Conservation (phyloP, 2,113 vertebrate genomes). For the Pluvianellus socialis region DNA sequence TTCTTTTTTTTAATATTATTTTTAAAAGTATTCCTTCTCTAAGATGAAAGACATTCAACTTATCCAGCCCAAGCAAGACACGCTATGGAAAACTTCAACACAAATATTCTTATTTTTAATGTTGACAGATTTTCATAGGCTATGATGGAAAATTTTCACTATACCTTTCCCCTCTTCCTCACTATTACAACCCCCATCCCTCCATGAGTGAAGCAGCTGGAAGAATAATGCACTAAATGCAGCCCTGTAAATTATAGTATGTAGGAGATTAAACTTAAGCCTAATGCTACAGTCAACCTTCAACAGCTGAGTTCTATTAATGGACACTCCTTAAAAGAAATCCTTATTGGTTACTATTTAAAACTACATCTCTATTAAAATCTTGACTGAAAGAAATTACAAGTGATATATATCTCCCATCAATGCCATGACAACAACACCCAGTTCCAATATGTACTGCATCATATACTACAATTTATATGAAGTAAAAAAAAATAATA, state of each 20-base stretch:
- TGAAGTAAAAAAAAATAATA: not conserved
- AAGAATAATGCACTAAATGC: slow-evolving; percentile 16
- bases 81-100: not conserved
- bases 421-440: not conserved
- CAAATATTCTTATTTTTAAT: not conserved
- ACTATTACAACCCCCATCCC: slow-evolving; percentile 33
- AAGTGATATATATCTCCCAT: not conserved
- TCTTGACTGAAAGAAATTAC: slow-evolving; percentile 62
- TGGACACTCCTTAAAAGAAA: slow-evolving; percentile 66
- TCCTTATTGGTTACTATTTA: slow-evolving; percentile 72
- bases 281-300: slow-evolving; percentile 71
- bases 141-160: not conserved
- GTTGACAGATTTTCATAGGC: not conserved
- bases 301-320: slow-evolving; percentile 78
- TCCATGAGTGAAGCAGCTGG: slow-evolving; percentile 29
- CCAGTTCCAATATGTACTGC: not conserved
- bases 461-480: not conserved
- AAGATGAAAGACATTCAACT: not conserved
- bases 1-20: not conserved
- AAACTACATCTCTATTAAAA: slow-evolving; percentile 70
- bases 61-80: not conserved
- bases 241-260: slow-evolving; percentile 66
- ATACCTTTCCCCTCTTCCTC: not conserved
- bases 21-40: not conserved
- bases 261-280: slow-evolving; percentile 76